Conservation (phyloP, 2,888 invertebrate species). For the Lasioglossum lativentre region DNA sequence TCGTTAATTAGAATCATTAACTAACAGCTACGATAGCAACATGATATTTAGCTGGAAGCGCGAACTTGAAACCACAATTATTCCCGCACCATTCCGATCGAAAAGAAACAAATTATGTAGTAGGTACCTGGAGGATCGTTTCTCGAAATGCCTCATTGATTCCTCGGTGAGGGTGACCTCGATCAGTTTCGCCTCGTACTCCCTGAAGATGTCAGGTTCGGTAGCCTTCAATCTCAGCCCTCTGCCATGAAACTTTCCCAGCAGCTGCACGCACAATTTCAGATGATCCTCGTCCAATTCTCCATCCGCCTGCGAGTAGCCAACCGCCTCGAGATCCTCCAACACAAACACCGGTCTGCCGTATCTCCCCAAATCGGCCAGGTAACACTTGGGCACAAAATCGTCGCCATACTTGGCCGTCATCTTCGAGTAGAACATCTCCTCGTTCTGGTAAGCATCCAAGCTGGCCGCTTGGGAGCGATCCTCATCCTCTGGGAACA, state of each 20-base stretch:
- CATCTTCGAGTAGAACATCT: constrained; percentile 79
- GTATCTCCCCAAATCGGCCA: constrained; percentile 78
- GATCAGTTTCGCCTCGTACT: constrained; percentile 75
- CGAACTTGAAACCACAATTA: no score
- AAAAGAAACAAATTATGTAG: neutral
- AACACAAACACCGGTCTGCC: constrained; percentile 78
- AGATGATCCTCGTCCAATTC: constrained; percentile 75
- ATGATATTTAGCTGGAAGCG: neutral
- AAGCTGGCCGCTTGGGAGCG: constrained; percentile 49
- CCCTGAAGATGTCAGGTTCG: constrained; percentile 72
- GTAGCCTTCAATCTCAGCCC: constrained; percentile 72
- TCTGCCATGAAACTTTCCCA: constrained; percentile 77
- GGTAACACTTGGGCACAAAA: constrained; percentile 75
- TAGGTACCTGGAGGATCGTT: constrained; percentile 44
- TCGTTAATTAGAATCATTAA: no score
- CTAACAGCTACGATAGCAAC: no score
- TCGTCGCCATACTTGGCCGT: constrained; percentile 66
- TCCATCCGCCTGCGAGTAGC: constrained; percentile 63
- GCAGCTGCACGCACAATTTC: constrained; percentile 68
- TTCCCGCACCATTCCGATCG: no score
- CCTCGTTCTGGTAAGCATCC: constrained; percentile 77
- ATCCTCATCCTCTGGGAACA: constrained; percentile 60
- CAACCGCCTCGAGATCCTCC: constrained; percentile 75
- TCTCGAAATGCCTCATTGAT: constrained; percentile 29
- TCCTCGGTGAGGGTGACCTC: constrained; percentile 62